These are phyloP conservation scores for Arenaria interpres DNA, from an alignment of 2,113 vertebrate species.

Conservation along the genomic window DNA sequence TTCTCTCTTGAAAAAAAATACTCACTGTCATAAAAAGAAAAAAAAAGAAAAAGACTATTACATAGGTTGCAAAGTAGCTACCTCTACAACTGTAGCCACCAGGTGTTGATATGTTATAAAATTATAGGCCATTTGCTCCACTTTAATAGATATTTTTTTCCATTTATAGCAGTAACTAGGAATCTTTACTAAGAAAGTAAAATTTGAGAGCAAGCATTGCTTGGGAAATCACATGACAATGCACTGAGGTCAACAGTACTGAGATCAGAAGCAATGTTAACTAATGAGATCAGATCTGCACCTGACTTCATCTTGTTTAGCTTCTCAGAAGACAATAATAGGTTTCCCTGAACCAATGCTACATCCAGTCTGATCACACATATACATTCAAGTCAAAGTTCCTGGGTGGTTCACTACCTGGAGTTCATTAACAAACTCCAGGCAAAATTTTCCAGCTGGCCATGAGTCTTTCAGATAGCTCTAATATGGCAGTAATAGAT, in stretches of 20 bases:
- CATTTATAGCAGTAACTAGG: background rate
- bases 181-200: background rate
- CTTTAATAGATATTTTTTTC: background rate
- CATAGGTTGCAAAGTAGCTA: background rate
- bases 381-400: background rate
- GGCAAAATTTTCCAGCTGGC: background rate
- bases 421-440: background rate
- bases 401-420: background rate
- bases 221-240: background rate
- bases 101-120: background rate
- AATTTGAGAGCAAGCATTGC: background rate
- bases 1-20: background rate
- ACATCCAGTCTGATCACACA: background rate
- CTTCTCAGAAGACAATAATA: conserved; percentile 14
- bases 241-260: background rate
- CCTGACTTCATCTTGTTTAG: conserved; percentile 13
- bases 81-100: background rate
- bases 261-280: background rate
- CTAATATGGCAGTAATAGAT: background rate
- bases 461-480: background rate
- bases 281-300: conserved; percentile 30
- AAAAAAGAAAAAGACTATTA: background rate
- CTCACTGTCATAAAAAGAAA: background rate
- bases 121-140: background rate
- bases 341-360: background rate